Evolutionary conservation across 2,113 vertebrate genomes (phyloP).

Genomic region (Poeciliopsis retropinna): DNA sequence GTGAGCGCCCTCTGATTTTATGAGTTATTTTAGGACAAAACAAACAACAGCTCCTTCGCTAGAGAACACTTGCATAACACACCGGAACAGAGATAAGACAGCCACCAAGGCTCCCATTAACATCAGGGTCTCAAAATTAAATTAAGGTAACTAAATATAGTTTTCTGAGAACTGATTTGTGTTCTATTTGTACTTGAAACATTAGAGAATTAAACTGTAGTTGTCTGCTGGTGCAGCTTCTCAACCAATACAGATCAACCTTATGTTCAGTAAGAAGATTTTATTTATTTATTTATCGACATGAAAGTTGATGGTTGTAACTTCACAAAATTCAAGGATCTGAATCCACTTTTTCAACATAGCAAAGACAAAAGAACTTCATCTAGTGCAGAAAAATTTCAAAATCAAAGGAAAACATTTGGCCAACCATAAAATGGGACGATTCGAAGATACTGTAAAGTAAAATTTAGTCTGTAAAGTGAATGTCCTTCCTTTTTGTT

Average conservation of each 20-base stretch:
- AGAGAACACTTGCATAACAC: constrained; percentile 61
- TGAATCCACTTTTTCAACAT: background rate
- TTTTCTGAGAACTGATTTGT: background rate
- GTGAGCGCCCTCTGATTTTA: constrained; percentile 31
- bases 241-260: too few relatives aligned
- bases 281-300: too few relatives aligned
- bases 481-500: too few relatives aligned
- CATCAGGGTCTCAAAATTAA: background rate
- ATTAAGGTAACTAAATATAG: background rate
- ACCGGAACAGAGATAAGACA: constrained; percentile 39
- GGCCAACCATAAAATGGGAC: background rate
- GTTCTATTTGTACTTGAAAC: too few relatives aligned
- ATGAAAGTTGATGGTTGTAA: background rate
- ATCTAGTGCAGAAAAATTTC: background rate
- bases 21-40: constrained; percentile 44
- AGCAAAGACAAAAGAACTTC: background rate
- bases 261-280: too few relatives aligned
- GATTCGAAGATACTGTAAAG: background rate
- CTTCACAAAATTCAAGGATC: background rate
- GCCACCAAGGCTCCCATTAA: background rate
- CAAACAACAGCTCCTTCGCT: constrained; percentile 49
- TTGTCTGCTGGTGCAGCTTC: too few relatives aligned
- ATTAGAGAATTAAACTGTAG: too few relatives aligned
- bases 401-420: background rate
- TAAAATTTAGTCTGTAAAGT: background rate